Evolutionary conservation across 1,140 invertebrate genomes (phyloP), one percentile per base, ranked within the genome.

Genomic region (Trachymyrmex septentrionalis): DNA sequence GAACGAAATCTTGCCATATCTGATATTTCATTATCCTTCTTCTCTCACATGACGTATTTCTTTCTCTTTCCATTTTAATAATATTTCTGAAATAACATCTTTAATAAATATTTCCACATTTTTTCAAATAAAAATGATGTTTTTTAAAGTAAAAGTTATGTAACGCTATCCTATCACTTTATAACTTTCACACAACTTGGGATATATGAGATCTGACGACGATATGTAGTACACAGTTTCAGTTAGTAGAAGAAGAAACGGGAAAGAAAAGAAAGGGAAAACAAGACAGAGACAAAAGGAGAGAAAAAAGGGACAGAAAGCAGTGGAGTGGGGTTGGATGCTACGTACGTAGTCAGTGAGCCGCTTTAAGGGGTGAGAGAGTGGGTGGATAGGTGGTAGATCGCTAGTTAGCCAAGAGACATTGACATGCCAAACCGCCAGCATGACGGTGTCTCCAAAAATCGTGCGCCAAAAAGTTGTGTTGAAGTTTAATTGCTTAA

Each of bases 321-420:
- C 73, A 63, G 66, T 91, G 87, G 91, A 92, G 92, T 91, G 89
- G 91, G 92, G 91, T 91, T 80, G 88, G 73, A 86, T 82, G 76
- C 76, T 86, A 85, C 61, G 76, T 59, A 82, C 88, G 85, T 89
- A 92, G 89, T 88, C 73, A 89, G 90, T 87, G 87, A 69, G 87
- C 75, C 81, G 78, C 88, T 91, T 19, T 67, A 92, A 92, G 93
- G 93, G 93, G 93, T 94, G 93, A 93, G 91, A 84, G 80, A 92
- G 89, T 92, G 92, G 90, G 90, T 92, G 92, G 91, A 75, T 92
- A 93, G 93, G 93, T 94, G 93, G 92, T 94, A 92, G 91, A 90
- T 93, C 90, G 87, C 91, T 93, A 94, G 93, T 93, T 93, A 92
- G 93, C 91, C 86, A 93, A 94, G 93, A 94, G 92, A 94, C 93